phyloP scores from a whole-genome alignment of 2,113 vertebrate species.

The Clarias macrocephalus region DNA sequence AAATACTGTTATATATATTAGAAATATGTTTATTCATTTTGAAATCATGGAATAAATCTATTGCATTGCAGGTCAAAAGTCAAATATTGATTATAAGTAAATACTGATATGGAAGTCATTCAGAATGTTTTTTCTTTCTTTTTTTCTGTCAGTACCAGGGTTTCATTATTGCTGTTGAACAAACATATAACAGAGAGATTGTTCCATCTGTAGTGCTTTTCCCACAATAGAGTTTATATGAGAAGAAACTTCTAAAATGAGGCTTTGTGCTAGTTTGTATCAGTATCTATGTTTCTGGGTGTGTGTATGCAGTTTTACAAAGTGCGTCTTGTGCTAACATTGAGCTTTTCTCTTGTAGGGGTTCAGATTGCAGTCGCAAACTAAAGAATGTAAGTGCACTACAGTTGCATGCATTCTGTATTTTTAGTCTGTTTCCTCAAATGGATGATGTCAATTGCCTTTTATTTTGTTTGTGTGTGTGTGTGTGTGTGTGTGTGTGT shows the following conservation, averaged over 20 bases:
- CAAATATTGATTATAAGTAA: not conserved
- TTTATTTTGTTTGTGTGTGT: not conserved
- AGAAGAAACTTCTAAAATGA: not conserved
- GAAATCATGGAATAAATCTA: not conserved
- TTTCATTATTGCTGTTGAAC: not conserved
- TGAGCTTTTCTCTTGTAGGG: conserved; percentile 70
- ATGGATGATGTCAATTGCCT: not conserved
- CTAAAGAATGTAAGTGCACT: conserved; percentile 89
- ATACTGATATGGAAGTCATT: not conserved
- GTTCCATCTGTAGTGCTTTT: not conserved
- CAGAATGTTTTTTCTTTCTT: not conserved
- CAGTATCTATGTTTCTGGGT: not conserved
- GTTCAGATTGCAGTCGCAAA: conserved; percentile 85
- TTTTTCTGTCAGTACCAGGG: not conserved
- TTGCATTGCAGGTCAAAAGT: not conserved
- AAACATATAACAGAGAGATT: not conserved
- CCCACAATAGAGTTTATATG: not conserved
- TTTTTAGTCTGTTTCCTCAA: not conserved
- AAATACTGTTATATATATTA: too few relatives aligned
- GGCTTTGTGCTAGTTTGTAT: not conserved
- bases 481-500: too few relatives aligned
- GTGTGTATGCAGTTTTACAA: not conserved
- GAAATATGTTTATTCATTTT: not conserved
- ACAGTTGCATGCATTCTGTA: not conserved
- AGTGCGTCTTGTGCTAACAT: not conserved